Evolutionary conservation across 1,140 invertebrate genomes (phyloP).

Genomic region (Geopemphigus sp.): DNA sequence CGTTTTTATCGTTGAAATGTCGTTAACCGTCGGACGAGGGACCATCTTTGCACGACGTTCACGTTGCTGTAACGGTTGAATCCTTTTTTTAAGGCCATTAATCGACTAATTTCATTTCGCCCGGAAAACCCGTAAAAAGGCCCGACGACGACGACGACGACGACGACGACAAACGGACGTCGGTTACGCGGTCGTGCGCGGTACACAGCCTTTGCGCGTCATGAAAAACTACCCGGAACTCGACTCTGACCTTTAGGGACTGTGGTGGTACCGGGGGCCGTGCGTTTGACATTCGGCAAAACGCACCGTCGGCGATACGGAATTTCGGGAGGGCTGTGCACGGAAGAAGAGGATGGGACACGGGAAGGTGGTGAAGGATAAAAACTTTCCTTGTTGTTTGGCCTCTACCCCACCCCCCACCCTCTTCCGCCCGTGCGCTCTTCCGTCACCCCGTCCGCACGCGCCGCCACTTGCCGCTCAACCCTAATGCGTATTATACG

Average conservation of each 20-base stretch:
- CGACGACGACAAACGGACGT: not conserved
- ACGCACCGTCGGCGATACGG: conserved; percentile 19
- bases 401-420: not conserved
- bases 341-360: not conserved
- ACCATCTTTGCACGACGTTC: too few relatives aligned
- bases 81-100: too few relatives aligned
- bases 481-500: too few relatives aligned
- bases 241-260: conserved; percentile 25
- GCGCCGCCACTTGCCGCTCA: not conserved
- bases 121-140: not conserved
- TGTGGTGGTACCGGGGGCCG: not conserved
- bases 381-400: conserved; percentile 24
- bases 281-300: conserved; percentile 45
- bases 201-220: too few relatives aligned
- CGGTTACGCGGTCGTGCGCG: not conserved
- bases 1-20: too few relatives aligned
- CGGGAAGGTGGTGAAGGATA: not conserved
- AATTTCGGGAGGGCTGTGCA: too few relatives aligned
- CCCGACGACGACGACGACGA: too few relatives aligned
- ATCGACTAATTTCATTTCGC: conserved; percentile 16
- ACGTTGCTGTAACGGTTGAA: too few relatives aligned
- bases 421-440: not conserved
- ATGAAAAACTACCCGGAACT: not conserved
- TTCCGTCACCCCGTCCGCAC: not conserved
- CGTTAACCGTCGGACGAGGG: too few relatives aligned